phyloP scores from a whole-genome alignment of 2,888 invertebrate species.

The Odontomyia ornata region DNA sequence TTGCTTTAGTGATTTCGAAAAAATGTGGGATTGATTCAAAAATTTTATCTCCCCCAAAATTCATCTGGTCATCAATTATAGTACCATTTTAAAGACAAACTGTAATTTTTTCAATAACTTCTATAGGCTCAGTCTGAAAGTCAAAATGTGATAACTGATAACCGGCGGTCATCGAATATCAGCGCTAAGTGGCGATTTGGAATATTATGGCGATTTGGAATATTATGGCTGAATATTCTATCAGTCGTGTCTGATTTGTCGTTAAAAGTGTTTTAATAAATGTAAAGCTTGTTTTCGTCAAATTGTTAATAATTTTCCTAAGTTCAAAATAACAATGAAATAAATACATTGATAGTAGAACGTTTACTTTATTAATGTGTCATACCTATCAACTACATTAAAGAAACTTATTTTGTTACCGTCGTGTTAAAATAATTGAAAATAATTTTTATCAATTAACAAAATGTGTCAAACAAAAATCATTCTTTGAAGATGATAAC shows the following conservation, averaged over 20 bases:
- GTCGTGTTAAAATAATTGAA: not conserved
- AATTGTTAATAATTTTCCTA: not conserved
- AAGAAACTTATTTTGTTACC: not conserved
- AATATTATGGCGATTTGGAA: not conserved
- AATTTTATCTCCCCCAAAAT: no score
- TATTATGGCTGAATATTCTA: not conserved
- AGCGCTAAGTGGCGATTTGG: not conserved
- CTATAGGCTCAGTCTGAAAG: not conserved
- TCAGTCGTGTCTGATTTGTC: conserved; percentile 12
- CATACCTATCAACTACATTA: not conserved
- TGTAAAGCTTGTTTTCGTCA: not conserved
- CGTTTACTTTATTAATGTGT: no score
- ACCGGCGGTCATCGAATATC: not conserved
- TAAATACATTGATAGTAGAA: no score
- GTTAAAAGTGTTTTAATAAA: not conserved
- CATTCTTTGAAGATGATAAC: not conserved
- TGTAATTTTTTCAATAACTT: not conserved
- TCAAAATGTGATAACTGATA: conserved; percentile 30
- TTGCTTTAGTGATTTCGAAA: no score
- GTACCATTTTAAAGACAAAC: not conserved
- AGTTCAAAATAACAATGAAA: not conserved
- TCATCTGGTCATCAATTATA: no score
- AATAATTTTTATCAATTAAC: not conserved
- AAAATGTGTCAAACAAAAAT: not conserved
- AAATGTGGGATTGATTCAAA: no score